Percentiles rank a stretch among this genome's conserved stretches.
Conservation (phyloP, 2,797 vertebrate species). For the Melanotaenia parkinsoni region DNA sequence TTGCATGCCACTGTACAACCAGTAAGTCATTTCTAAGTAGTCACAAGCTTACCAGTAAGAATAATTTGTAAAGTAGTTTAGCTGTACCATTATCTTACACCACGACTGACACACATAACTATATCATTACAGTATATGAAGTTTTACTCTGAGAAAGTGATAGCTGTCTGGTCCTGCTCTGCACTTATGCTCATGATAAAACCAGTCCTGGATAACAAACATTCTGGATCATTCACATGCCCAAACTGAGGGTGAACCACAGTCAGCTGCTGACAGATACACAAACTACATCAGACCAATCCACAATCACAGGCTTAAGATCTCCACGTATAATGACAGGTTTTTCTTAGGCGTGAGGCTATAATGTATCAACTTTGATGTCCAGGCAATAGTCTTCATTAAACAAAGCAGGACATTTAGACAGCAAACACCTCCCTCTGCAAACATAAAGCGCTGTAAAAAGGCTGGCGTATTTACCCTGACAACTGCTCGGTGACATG, state of each 20-base stretch:
- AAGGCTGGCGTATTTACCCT: slow-evolving; percentile 52
- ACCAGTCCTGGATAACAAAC: slow-evolving; percentile 7
- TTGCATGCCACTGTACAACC: neutral
- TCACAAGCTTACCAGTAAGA: neutral
- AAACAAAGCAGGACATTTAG: slow-evolving; percentile 62
- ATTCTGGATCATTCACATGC: slow-evolving; percentile 22
- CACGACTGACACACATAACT: neutral
- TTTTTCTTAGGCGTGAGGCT: slow-evolving; percentile 33
- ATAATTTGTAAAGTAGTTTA: slow-evolving; percentile 8
- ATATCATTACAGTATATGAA: neutral
- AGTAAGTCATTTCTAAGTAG: neutral
- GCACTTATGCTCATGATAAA: slow-evolving; percentile 23
- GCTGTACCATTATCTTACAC: neutral
- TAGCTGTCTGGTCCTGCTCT: slow-evolving; percentile 7
- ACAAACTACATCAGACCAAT: slow-evolving; percentile 45
- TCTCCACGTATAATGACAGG: slow-evolving; percentile 14
- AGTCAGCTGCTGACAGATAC: slow-evolving; percentile 42
- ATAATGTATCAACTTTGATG: slow-evolving; percentile 37
- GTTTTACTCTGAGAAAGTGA: slow-evolving; percentile 24
- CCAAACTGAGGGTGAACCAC: slow-evolving; percentile 23
- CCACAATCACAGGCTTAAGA: slow-evolving; percentile 28
- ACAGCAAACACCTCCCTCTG: slow-evolving; percentile 60
- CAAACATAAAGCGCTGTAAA: slow-evolving; percentile 58
- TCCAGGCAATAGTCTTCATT: slow-evolving; percentile 25
- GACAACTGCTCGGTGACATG: slow-evolving; percentile 50